These are phyloP conservation scores for Icerya purchasi DNA, from an alignment of 2,888 invertebrate species.

Conservation along the genomic window DNA sequence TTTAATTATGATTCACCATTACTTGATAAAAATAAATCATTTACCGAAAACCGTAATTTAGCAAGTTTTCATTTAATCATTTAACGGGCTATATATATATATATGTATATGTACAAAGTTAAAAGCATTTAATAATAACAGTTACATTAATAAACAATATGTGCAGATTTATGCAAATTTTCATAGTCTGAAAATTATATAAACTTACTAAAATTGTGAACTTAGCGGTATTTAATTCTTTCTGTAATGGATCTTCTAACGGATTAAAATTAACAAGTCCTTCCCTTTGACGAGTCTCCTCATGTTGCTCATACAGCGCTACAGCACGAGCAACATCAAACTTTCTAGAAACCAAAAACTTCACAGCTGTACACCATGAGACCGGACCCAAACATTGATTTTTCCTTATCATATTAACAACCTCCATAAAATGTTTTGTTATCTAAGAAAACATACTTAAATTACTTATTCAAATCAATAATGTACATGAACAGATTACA, in stretches of 20 bases:
- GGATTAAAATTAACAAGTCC: conserved; percentile 69
- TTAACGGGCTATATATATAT: too few relatives aligned
- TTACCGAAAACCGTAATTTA: too few relatives aligned
- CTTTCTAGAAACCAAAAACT: conserved; percentile 80
- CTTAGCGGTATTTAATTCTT: conserved; percentile 79
- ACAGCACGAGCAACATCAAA: conserved; percentile 80
- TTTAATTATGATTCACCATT: too few relatives aligned
- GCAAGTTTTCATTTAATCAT: neutral
- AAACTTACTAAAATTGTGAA: conserved; percentile 73
- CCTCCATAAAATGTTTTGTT: conserved; percentile 58
- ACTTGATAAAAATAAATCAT: too few relatives aligned
- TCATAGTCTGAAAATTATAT: neutral
- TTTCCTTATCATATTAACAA: conserved; percentile 35
- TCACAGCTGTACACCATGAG: conserved; percentile 72
- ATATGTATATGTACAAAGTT: too few relatives aligned
- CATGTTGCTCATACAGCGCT: conserved; percentile 79
- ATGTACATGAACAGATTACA: too few relatives aligned
- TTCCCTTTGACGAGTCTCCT: conserved; percentile 67
- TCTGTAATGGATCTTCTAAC: conserved; percentile 54
- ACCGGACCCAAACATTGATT: conserved; percentile 33
- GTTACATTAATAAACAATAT: neutral
- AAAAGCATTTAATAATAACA: neutral
- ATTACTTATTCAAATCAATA: too few relatives aligned
- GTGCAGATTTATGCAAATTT: neutral
- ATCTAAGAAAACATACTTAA: conserved; percentile 50